Conservation (phyloP, 2,113 vertebrate genomes). For the Chionomys nivalis region DNA sequence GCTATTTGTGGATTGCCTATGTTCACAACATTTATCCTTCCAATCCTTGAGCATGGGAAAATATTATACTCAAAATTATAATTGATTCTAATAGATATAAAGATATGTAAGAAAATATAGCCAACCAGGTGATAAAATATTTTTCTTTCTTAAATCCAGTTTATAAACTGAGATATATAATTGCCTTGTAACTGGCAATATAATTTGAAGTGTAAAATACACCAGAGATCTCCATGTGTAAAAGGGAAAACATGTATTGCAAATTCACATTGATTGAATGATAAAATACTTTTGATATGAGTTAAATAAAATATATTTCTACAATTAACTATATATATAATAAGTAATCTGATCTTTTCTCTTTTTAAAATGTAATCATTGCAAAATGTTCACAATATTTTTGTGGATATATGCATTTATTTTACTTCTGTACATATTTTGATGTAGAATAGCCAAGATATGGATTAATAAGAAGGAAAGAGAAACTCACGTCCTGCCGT, state of each 20-base stretch:
- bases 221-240: neutral
- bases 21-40: neutral
- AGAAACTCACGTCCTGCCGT: neutral
- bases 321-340: neutral
- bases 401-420: neutral
- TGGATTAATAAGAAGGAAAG: neutral
- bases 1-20: neutral
- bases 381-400: neutral
- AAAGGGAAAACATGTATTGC: neutral
- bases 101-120: neutral
- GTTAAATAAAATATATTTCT: neutral
- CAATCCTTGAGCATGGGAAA: neutral
- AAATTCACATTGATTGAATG: neutral
- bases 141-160: neutral
- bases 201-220: neutral
- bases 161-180: neutral
- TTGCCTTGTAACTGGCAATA: neutral
- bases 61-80: neutral
- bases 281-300: neutral
- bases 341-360: neutral
- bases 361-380: neutral
- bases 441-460: neutral
- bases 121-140: neutral
- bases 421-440: neutral
- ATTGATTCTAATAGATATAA: neutral